phyloP scores from a whole-genome alignment of 35 echinoderm and acorn worm species.

The Ptychodera flava region DNA sequence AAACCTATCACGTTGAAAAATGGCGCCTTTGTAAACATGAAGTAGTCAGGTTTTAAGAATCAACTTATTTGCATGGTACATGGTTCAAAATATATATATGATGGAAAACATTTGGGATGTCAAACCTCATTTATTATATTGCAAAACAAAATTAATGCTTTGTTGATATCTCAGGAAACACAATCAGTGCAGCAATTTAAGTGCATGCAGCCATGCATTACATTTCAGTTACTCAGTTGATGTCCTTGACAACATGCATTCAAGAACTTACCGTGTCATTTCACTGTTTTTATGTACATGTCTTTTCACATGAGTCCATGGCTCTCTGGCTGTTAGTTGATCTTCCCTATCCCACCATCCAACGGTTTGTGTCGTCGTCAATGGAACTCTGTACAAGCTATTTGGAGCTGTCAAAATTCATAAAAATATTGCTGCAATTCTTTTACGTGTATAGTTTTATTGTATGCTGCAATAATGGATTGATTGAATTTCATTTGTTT shows the following conservation, averaged over 20 bases:
- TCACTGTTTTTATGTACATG: conserved; percentile 10
- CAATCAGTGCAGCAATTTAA: too few relatives aligned
- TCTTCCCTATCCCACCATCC: conserved; percentile 49
- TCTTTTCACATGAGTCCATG: conserved; percentile 8
- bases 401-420: conserved; percentile 45
- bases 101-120: background rate
- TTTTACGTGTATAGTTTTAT: background rate
- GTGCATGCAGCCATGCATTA: too few relatives aligned
- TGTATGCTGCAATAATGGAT: background rate
- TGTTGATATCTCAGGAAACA: too few relatives aligned
- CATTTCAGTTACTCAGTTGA: too few relatives aligned
- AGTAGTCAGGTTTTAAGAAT: too few relatives aligned
- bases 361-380: conserved; percentile 65
- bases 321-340: background rate
- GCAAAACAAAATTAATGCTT: background rate
- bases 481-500: background rate
- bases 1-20: too few relatives aligned
- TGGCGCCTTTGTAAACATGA: too few relatives aligned
- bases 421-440: conserved; percentile 5
- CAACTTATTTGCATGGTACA: too few relatives aligned
- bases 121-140: background rate
- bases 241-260: too few relatives aligned
- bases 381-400: conserved; percentile 56
- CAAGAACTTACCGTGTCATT: conserved; percentile 23
- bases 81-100: too few relatives aligned